Evolutionary conservation across 1,140 invertebrate genomes (phyloP).

Genomic region (Sycophaga agraensis): DNA sequence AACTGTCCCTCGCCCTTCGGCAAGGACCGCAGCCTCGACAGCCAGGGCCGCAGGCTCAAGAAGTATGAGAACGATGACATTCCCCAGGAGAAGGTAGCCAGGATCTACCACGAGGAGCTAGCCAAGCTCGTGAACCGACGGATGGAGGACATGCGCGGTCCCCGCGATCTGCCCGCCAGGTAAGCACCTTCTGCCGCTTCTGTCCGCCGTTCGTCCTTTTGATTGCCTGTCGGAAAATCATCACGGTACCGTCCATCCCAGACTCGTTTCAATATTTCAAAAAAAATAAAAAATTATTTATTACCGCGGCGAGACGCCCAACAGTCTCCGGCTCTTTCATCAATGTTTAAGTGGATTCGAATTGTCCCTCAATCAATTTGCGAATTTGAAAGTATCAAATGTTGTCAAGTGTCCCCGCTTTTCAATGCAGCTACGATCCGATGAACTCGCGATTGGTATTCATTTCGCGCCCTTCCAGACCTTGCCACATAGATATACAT

Average conservation of each 20-base stretch:
- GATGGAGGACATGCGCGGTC: slow-evolving; percentile 70
- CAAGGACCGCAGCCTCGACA: slow-evolving; percentile 62
- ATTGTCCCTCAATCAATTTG: too few relatives aligned
- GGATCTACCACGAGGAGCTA: slow-evolving; percentile 95
- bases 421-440: not conserved
- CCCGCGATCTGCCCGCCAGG: slow-evolving; percentile 61
- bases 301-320: too few relatives aligned
- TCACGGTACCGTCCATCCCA: too few relatives aligned
- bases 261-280: too few relatives aligned
- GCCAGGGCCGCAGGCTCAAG: slow-evolving; percentile 72
- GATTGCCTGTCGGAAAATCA: too few relatives aligned
- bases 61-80: slow-evolving; percentile 93
- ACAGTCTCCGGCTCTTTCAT: too few relatives aligned
- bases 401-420: not conserved
- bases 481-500: too few relatives aligned
- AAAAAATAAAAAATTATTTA: too few relatives aligned
- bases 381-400: not conserved
- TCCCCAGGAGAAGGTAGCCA: slow-evolving; percentile 93
- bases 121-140: slow-evolving; percentile 85
- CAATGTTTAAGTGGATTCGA: too few relatives aligned
- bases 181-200: too few relatives aligned
- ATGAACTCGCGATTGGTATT: not conserved
- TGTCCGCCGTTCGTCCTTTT: too few relatives aligned
- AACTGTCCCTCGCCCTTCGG: slow-evolving; percentile 76
- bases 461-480: too few relatives aligned